phyloP scores from a whole-genome alignment of 2,797 vertebrate species.

The Tadarida brasiliensis region DNA sequence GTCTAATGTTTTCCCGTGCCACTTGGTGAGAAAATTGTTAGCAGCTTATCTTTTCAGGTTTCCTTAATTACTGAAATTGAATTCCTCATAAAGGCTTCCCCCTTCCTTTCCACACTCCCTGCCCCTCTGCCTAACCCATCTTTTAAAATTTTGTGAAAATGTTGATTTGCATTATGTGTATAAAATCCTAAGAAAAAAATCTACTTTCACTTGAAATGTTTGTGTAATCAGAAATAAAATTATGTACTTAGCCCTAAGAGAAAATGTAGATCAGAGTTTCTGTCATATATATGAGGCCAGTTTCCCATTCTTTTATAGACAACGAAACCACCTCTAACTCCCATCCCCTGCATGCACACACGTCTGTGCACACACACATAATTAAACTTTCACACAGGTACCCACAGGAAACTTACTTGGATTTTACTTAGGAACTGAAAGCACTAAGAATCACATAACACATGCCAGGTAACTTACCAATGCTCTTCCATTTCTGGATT shows the following conservation, averaged over 20 bases:
- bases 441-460: background rate
- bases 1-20: background rate
- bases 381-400: fast-evolving
- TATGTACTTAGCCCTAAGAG: background rate
- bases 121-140: background rate
- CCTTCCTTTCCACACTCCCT: background rate
- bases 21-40: background rate
- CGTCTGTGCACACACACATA: background rate
- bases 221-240: conserved; percentile 26
- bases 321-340: background rate
- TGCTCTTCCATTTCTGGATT: background rate
- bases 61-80: background rate
- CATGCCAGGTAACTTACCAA: background rate
- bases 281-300: background rate
- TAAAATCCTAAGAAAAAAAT: background rate
- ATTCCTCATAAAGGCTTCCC: background rate
- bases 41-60: background rate
- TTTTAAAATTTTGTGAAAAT: conserved; percentile 13
- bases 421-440: background rate
- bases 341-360: background rate
- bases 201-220: conserved; percentile 16
- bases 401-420: background rate
- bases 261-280: background rate
- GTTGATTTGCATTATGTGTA: background rate
- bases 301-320: background rate